Conservation (phyloP, 2,797 vertebrate species). For the Novumbra hubbsi region DNA sequence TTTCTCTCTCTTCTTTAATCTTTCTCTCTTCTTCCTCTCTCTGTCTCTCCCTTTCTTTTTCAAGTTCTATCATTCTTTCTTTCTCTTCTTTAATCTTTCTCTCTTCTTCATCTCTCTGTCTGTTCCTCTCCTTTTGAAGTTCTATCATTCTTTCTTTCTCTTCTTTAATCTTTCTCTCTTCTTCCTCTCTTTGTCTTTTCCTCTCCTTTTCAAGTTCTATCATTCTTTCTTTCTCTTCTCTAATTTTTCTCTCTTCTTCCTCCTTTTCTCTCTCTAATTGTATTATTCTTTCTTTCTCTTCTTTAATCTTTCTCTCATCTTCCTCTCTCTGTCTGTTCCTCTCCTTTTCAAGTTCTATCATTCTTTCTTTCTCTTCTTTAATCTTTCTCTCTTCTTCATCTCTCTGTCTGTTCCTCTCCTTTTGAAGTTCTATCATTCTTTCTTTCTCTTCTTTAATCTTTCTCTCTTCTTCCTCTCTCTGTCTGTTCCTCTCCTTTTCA, state of each 20-base stretch:
- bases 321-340: not conserved
- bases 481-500: not conserved
- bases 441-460: not conserved
- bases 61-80: not conserved
- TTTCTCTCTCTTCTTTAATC: not conserved
- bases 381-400: not conserved
- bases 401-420: not conserved
- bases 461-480: not conserved
- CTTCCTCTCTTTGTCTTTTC: not conserved
- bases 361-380: not conserved
- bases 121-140: not conserved
- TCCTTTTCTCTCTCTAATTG: not conserved
- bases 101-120: not conserved
- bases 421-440: not conserved
- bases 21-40: not conserved
- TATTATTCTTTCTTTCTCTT: not conserved
- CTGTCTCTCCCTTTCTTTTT: not conserved
- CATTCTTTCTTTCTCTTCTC: not conserved
- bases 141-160: not conserved
- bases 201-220: not conserved
- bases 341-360: not conserved
- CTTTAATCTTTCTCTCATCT: not conserved
- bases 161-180: not conserved
- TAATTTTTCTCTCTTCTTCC: not conserved
- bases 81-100: not conserved